Evolutionary conservation across 1,140 invertebrate species (phyloP).

Genomic region (Trichoplusia ni): DNA sequence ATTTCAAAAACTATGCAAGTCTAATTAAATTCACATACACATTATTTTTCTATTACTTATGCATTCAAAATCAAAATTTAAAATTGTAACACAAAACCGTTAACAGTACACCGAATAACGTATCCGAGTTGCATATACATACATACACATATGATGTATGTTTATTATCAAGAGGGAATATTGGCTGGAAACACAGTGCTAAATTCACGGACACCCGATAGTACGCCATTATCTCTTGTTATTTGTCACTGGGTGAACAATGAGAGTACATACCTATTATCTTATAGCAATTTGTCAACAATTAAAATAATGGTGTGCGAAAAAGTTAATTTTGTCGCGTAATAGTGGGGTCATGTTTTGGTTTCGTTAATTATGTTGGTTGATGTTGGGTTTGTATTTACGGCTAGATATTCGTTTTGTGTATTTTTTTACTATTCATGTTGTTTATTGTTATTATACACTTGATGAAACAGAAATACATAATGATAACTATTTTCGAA

Average conservation of each 20-base stretch:
- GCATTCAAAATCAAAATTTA: neutral
- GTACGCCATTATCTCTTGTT: constrained; percentile 77
- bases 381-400: neutral
- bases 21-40: no score
- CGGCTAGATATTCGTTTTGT: neutral
- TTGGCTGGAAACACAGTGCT: constrained; percentile 75
- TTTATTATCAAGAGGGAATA: constrained; percentile 76
- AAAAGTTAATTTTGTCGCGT: constrained; percentile 49
- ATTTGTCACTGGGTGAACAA: constrained; percentile 78
- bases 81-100: neutral
- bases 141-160: constrained; percentile 51
- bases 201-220: constrained; percentile 76
- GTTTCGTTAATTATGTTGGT: neutral
- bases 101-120: neutral
- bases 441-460: no score
- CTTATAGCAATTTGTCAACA: constrained; percentile 69
- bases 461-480: no score
- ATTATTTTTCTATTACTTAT: no score
- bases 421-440: no score
- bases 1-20: no score
- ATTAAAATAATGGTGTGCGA: constrained; percentile 61
- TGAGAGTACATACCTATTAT: constrained; percentile 63
- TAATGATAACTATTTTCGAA: no score
- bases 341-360: constrained; percentile 7
- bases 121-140: neutral